These are phyloP conservation scores for Vimba vimba DNA, from an alignment of 2,113 vertebrate genomes.

Conservation along the genomic window DNA sequence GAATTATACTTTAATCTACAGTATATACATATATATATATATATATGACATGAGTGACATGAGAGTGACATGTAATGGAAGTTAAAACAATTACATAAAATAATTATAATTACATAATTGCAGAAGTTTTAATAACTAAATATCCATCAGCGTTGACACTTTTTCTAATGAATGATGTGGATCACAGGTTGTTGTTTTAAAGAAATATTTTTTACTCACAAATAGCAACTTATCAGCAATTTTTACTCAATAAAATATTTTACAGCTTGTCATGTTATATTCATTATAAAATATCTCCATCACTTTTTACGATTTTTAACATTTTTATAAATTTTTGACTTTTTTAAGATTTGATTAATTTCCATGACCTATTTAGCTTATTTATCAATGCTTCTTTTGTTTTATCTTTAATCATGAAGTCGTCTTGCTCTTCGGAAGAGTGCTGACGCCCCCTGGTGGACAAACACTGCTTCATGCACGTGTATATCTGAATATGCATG, in stretches of 20 bases:
- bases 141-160: neutral
- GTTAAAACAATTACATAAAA: neutral
- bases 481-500: neutral
- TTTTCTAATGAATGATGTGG: too few species aligned
- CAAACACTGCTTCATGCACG: neutral
- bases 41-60: too few species aligned
- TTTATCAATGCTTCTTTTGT: neutral
- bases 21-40: too few species aligned
- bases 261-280: too few species aligned
- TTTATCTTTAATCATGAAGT: neutral
- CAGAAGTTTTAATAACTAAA: neutral
- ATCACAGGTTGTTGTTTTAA: neutral
- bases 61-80: too few species aligned
- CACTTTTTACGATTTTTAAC: too few species aligned
- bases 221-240: neutral
- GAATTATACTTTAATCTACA: neutral
- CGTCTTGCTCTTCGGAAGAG: neutral
- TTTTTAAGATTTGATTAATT: neutral
- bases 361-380: neutral
- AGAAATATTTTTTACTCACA: neutral
- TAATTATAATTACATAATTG: neutral
- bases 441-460: neutral
- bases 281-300: too few species aligned
- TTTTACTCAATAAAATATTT: too few species aligned
- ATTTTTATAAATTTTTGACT: too few species aligned